Conservation (phyloP, 2,113 vertebrate genomes). For the Malaclemys terrapin region DNA sequence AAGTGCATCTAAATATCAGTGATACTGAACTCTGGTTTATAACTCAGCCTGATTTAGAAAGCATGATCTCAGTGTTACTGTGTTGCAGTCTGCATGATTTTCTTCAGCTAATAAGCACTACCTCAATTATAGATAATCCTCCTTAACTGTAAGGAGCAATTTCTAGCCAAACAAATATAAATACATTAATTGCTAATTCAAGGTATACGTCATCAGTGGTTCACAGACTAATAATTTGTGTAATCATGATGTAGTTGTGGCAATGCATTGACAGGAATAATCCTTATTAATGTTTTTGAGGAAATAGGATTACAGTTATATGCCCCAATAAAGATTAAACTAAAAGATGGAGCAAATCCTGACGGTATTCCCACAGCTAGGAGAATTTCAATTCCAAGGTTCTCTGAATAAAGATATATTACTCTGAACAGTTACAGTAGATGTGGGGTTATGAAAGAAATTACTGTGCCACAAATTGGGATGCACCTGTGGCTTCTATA, state of each 20-base stretch:
- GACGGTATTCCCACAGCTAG: neutral
- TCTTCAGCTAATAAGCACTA: constrained; percentile 45
- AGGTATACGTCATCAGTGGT: neutral
- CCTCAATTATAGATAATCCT: constrained; percentile 10
- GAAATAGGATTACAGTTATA: constrained; percentile 7
- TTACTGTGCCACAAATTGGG: neutral
- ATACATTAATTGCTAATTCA: neutral
- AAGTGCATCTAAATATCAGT: constrained; percentile 34
- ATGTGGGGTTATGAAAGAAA: neutral
- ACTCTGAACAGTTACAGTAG: neutral
- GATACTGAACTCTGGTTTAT: constrained; percentile 48
- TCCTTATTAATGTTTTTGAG: neutral
- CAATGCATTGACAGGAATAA: neutral
- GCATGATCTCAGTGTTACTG: constrained; percentile 3
- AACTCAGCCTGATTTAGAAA: constrained; percentile 30
- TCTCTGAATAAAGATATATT: neutral
- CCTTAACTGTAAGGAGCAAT: constrained; percentile 18
- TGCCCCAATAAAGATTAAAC: neutral
- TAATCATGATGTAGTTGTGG: neutral
- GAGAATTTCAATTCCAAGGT: neutral
- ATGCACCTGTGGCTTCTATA: neutral
- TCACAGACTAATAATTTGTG: neutral
- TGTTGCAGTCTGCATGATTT: constrained; percentile 14
- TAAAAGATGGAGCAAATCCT: constrained; percentile 15
- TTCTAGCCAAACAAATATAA: constrained; percentile 27